phyloP scores from a whole-genome alignment of 2,113 vertebrate genomes.

The Orientallactaga bullata region DNA sequence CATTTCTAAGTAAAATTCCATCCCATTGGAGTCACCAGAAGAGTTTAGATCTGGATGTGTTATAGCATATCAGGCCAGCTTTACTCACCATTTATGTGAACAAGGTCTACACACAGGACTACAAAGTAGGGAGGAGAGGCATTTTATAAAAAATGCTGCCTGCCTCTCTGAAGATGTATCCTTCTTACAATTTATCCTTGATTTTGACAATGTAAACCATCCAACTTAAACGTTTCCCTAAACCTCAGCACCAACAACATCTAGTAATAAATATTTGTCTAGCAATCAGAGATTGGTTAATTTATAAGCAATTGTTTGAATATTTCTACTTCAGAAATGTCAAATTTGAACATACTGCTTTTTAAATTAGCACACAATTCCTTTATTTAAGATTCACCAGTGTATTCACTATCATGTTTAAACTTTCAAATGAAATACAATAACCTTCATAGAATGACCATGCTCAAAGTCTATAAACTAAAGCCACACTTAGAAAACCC shows the following conservation, averaged over 20 bases:
- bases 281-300: not conserved
- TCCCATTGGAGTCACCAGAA: not conserved
- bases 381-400: not conserved
- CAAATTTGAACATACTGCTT: not conserved
- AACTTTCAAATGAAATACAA: not conserved
- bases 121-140: not conserved
- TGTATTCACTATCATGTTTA: not conserved
- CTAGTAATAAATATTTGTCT: constrained; percentile 31
- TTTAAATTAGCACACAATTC: not conserved
- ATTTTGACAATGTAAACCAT: not conserved
- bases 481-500: not conserved
- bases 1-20: not conserved
- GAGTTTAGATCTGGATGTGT: not conserved
- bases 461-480: not conserved
- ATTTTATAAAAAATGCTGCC: not conserved
- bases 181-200: not conserved
- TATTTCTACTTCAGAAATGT: not conserved
- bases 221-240: not conserved
- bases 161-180: not conserved
- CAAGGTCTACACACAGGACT: not conserved
- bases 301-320: not conserved
- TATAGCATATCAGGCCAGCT: not conserved
- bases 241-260: not conserved
- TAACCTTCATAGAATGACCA: not conserved
- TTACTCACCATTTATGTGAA: not conserved